These are phyloP conservation scores for Apamea crenata DNA, from an alignment of 2,888 invertebrate species.

Conservation along the genomic window DNA sequence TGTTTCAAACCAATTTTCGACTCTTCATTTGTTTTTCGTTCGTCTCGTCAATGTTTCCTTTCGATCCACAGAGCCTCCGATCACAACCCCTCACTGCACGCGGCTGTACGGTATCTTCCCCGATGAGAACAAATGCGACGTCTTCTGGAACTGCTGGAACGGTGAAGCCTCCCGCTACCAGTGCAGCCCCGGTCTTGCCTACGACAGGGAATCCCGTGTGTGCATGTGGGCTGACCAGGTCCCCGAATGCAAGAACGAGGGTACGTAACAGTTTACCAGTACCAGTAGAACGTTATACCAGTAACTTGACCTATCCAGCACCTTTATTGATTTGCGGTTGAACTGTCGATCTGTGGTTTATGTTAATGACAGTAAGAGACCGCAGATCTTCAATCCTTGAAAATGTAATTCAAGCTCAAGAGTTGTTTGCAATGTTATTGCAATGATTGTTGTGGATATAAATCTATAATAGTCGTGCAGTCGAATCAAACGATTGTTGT, in stretches of 20 bases:
- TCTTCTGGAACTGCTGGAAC: conserved; percentile 99
- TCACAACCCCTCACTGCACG: conserved; percentile 95
- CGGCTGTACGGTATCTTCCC: conserved; percentile 98
- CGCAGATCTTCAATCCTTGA: conserved; percentile 56
- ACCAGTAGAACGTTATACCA: not conserved
- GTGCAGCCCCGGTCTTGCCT: conserved; percentile 98
- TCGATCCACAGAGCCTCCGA: conserved; percentile 93
- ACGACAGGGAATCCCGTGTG: conserved; percentile 97
- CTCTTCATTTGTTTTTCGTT: not conserved
- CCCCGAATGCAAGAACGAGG: conserved; percentile 97
- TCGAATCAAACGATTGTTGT: conserved; percentile 15
- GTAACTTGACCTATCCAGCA: conserved; percentile 42
- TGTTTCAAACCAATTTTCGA: not conserved
- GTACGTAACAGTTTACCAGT: conserved; percentile 89
- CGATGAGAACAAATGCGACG: conserved; percentile 96
- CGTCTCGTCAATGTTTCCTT: conserved; percentile 21
- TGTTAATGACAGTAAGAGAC: conserved; percentile 39
- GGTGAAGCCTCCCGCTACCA: conserved; percentile 98
- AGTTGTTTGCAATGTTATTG: conserved; percentile 38
- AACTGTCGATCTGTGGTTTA: conserved; percentile 34
- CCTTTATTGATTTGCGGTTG: conserved; percentile 41
- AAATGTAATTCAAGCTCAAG: conserved; percentile 56
- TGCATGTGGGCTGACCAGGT: conserved; percentile 99
- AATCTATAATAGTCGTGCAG: conserved; percentile 20
- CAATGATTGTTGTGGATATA: conserved; percentile 34